These are phyloP conservation scores for Tuta absoluta DNA, from an alignment of 2,888 invertebrate species.

Conservation along the genomic window DNA sequence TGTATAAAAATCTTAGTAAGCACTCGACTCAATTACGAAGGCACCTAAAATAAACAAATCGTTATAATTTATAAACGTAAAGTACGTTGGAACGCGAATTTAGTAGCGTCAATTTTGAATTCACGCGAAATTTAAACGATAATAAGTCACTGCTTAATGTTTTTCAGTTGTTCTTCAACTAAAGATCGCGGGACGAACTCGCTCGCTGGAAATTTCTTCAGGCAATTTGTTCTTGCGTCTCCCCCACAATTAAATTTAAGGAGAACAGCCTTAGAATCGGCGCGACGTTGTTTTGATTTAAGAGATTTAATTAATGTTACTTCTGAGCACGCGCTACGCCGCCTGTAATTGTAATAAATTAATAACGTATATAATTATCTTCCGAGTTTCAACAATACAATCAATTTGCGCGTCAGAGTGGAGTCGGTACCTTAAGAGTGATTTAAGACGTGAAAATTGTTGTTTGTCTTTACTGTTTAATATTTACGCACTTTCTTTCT, in stretches of 20 bases:
- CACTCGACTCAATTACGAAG: not conserved
- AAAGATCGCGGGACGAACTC: conserved; percentile 37
- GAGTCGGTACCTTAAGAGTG: conserved; percentile 1
- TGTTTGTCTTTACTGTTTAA: conserved; percentile 9
- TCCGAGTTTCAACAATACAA: conserved; percentile 15
- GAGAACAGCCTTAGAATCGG: conserved; percentile 59
- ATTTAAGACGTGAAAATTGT: conserved; percentile 1
- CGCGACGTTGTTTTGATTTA: conserved; percentile 71
- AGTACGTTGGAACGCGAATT: not conserved
- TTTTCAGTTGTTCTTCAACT: conserved; percentile 38
- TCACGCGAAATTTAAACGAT: conserved; percentile 29
- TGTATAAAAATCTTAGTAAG: not conserved
- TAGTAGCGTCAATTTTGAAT: conserved; percentile 22
- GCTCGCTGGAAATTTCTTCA: conserved; percentile 52
- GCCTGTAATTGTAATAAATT: conserved; percentile 52
- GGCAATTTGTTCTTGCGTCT: conserved; percentile 59
- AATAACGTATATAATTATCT: conserved; percentile 26
- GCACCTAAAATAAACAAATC: not conserved
- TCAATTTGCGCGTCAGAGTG: conserved; percentile 7
- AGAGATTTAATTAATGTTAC: conserved; percentile 68
- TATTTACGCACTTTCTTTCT: not conserved
- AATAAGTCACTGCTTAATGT: conserved; percentile 34
- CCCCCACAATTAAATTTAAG: conserved; percentile 68
- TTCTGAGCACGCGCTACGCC: conserved; percentile 51
- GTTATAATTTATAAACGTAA: not conserved